These are phyloP conservation scores for Adelges cooleyi DNA, from an alignment of 1,140 invertebrate species.

Conservation along the genomic window DNA sequence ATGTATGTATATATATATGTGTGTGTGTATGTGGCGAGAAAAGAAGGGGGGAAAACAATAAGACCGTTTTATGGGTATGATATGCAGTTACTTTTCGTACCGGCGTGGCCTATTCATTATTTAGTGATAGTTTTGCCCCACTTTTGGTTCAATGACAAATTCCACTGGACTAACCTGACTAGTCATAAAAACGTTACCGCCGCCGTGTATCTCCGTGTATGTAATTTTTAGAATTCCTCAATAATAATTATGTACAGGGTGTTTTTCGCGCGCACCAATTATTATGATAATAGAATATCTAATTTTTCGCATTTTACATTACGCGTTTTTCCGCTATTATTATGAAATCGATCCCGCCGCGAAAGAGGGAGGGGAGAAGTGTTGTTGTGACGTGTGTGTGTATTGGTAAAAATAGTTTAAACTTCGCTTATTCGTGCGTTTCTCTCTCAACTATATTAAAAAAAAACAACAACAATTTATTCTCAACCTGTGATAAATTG, in stretches of 20 bases:
- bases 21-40: too few species aligned
- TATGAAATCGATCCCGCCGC: too few species aligned
- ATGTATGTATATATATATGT: too few species aligned
- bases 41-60: constrained; percentile 2
- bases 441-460: background rate
- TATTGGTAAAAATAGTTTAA: too few species aligned
- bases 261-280: background rate
- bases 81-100: constrained; percentile 24
- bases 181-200: constrained; percentile 22
- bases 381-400: too few species aligned
- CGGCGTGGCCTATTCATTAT: constrained; percentile 22
- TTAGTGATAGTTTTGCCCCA: constrained; percentile 28
- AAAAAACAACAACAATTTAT: background rate
- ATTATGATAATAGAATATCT: too few species aligned
- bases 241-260: constrained; percentile 5
- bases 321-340: too few species aligned
- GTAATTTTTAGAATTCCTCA: constrained; percentile 26
- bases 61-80: constrained; percentile 6
- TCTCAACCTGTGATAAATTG: background rate
- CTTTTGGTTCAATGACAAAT: constrained; percentile 29
- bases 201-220: background rate
- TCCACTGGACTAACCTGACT: constrained; percentile 25
- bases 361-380: too few species aligned
- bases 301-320: too few species aligned
- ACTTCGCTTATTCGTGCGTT: too few species aligned